phyloP scores from a whole-genome alignment of 1,140 invertebrate genomes.

The Caenorhabditis inopinata region DNA sequence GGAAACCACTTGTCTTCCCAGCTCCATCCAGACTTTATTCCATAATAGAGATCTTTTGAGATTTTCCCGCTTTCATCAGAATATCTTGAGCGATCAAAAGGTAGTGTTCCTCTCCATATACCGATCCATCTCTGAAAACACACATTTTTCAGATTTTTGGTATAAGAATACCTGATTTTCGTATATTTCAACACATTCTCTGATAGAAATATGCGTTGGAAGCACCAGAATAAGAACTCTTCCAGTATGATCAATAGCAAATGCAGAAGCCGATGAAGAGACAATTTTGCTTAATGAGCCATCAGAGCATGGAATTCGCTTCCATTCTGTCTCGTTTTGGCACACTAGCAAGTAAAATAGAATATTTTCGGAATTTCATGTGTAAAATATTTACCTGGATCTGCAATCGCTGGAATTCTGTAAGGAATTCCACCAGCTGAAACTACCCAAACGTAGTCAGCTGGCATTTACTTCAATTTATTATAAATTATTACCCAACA shows the following conservation, averaged over 20 bases:
- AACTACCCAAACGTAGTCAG: conserved; percentile 4
- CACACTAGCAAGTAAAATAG: neutral
- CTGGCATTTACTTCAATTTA: neutral
- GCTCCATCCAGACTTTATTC: conserved; percentile 1
- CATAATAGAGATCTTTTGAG: neutral
- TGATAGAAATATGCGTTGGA: conserved; percentile 23
- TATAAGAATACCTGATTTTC: conserved; percentile 31
- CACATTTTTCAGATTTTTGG: no score
- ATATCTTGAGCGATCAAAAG: conserved; percentile 12
- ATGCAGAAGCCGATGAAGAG: neutral
- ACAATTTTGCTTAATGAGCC: neutral
- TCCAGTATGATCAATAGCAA: conserved; percentile 34
- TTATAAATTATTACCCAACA: neutral
- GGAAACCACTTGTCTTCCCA: neutral
- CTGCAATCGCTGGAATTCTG: neutral
- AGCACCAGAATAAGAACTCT: conserved; percentile 5
- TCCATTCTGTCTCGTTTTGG: neutral
- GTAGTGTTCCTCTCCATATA: neutral
- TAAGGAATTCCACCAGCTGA: neutral
- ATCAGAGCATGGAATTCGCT: conserved; percentile 2
- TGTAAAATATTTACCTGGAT: neutral
- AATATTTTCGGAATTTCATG: neutral
- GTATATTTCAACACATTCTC: conserved; percentile 24
- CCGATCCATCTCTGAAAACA: neutral
- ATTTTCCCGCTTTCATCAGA: neutral